Percentiles rank a stretch among this genome's conserved stretches.
Evolutionary conservation across 1,140 invertebrate species (phyloP).

Genomic region (Brachionus plicatilis): DNA sequence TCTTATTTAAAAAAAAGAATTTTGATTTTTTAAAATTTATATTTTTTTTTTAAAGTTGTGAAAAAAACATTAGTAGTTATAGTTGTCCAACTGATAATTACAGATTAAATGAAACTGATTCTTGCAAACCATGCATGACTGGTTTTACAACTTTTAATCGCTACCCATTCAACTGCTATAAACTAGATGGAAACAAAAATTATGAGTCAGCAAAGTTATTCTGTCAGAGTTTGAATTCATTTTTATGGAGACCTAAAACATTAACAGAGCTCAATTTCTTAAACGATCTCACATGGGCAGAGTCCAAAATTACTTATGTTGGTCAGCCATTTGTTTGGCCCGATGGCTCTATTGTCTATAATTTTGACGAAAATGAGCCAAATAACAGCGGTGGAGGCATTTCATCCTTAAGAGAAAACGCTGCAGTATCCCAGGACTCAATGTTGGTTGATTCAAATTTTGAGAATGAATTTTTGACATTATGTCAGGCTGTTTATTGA

Average conservation of each 20-base stretch:
- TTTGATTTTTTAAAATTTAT: neutral
- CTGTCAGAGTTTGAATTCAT: neutral
- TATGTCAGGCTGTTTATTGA: neutral
- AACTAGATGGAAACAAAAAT: neutral
- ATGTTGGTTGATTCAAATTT: neutral
- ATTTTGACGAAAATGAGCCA: neutral
- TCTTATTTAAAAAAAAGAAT: neutral
- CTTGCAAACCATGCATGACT: neutral
- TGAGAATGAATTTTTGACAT: neutral
- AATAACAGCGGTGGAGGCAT: neutral
- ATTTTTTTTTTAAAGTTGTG: neutral
- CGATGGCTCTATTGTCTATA: neutral
- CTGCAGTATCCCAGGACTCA: neutral
- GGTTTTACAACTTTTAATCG: neutral
- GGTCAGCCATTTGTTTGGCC: neutral
- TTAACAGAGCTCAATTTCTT: neutral
- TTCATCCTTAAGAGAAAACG: neutral
- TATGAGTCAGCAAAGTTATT: neutral
- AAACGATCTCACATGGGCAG: neutral
- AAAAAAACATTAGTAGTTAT: neutral
- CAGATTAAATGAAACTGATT: neutral
- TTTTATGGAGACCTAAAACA: neutral
- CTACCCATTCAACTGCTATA: neutral
- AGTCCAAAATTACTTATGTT: neutral
- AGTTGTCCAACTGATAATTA: neutral